Conservation (phyloP, 2,113 vertebrate genomes). For the Lasiurus borealis region DNA sequence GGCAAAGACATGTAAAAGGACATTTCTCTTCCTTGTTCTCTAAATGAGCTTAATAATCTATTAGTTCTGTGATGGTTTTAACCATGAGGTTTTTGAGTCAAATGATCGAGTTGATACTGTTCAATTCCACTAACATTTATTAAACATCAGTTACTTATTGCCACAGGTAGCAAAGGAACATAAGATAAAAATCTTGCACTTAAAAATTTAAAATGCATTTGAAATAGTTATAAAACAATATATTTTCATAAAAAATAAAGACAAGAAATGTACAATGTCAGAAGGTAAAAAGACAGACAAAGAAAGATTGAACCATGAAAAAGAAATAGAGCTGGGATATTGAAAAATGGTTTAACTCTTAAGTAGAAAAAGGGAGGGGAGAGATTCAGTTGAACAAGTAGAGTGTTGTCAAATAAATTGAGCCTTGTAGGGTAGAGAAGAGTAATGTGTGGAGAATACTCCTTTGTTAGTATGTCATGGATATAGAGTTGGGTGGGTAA, state of each 20-base stretch:
- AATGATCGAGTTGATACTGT: not conserved
- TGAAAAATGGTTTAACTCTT: not conserved
- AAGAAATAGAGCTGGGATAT: not conserved
- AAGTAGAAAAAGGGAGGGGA: not conserved
- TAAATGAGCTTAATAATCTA: not conserved
- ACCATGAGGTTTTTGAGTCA: not conserved
- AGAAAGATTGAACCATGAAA: not conserved
- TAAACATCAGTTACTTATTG: not conserved
- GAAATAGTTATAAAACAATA: not conserved
- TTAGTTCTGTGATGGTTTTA: not conserved
- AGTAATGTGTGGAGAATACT: not conserved
- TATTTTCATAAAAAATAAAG: not conserved
- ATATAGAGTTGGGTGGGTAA: not conserved
- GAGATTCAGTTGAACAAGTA: not conserved
- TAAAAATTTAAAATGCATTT: constrained; percentile 3
- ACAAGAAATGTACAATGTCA: not conserved
- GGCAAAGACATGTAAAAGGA: not conserved
- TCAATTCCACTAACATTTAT: not conserved
- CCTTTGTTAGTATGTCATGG: not conserved
- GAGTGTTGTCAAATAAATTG: too few relatives aligned
- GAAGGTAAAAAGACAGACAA: too few relatives aligned
- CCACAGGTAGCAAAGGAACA: too few relatives aligned
- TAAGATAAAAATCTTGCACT: not conserved
- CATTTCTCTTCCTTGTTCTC: not conserved
- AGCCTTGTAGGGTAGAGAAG: too few relatives aligned